Evolutionary conservation across 2,797 vertebrate species (phyloP), one percentile per base, ranked within the genome.

Genomic region (Psittacula derbiana): DNA sequence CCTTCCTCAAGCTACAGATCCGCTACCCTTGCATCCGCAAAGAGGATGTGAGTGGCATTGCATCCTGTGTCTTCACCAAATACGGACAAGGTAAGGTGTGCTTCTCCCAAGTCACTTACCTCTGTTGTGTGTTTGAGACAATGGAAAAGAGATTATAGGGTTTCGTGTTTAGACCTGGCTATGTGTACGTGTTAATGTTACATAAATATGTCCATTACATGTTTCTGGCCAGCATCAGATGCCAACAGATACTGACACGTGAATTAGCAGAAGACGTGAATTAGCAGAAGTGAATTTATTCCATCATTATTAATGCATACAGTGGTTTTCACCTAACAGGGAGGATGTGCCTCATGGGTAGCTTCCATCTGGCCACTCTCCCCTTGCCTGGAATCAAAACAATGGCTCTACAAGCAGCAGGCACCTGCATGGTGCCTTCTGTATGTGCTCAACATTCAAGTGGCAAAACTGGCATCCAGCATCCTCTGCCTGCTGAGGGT

Each of bases 21-120:
- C 99, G 99, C 15, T 98, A 99, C 93, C 98, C 98, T 71, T 99
- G 99, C 95, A 99, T 99, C 95, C 99, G 99, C 72, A 97, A 98
- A 62, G 99, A 99, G 97, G 99, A 99, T 24, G 99, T 99, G 80
- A 99, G 99, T 0, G 99, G 99, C 93, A 99, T 99, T 27, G 99
- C 99, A 3, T 99, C 99, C 61, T 99, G 99, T 3, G 99, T 99
- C 94, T 99, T 99, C 98, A 99, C 99, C 79, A 99, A 99, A 71
- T 98, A 99, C 0, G 99, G 99, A 73, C 99, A 99, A 98, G 99
- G 99, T 99, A 17, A 87, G 65, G 4, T 31, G 50, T 72, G n/a
- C 83, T 43, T 41, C 69, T 71, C 53, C 69, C 62, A 44, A 1
- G 10, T n/a, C 27, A 6, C 6, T 41, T 6, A 3, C 52, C 73